Evolutionary conservation across 2,113 vertebrate genomes (phyloP).

Genomic region (Melanotaenia duboulayi): DNA sequence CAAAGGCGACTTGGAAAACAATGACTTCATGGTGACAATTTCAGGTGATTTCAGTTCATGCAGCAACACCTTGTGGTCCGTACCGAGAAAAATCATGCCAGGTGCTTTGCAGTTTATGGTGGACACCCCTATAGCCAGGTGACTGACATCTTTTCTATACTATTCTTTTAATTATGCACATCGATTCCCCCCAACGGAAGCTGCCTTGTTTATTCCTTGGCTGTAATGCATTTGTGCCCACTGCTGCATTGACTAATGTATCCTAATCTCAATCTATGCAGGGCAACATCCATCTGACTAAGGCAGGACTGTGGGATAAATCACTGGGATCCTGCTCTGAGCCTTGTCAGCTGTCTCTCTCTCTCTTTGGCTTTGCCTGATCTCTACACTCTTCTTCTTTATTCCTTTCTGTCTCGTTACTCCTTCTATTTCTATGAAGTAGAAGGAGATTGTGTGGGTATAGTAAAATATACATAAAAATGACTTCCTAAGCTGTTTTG

Average conservation of each 20-base stretch:
- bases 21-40: too few species aligned
- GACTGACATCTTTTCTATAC: slow-evolving; percentile 76
- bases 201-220: slow-evolving; percentile 83
- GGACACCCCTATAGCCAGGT: slow-evolving; percentile 59
- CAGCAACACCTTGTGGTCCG: not conserved
- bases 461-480: too few species aligned
- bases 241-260: slow-evolving; percentile 85
- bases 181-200: slow-evolving; percentile 72
- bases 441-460: too few species aligned
- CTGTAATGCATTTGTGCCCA: slow-evolving; percentile 83
- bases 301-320: slow-evolving; percentile 78
- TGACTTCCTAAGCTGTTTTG: too few species aligned
- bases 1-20: too few species aligned
- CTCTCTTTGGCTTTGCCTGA: slow-evolving; percentile 27
- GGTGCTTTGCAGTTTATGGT: slow-evolving; percentile 38
- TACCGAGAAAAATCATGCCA: not conserved
- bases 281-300: slow-evolving; percentile 78
- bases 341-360: slow-evolving; percentile 46
- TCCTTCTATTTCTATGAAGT: slow-evolving; percentile 3
- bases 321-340: slow-evolving; percentile 63
- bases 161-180: slow-evolving; percentile 82
- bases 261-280: slow-evolving; percentile 81
- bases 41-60: too few species aligned
- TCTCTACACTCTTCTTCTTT: slow-evolving; percentile 5
- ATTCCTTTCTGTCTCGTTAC: slow-evolving; percentile 1